phyloP scores from a whole-genome alignment of 2,797 vertebrate genomes.

The Xenentodon cancila region DNA sequence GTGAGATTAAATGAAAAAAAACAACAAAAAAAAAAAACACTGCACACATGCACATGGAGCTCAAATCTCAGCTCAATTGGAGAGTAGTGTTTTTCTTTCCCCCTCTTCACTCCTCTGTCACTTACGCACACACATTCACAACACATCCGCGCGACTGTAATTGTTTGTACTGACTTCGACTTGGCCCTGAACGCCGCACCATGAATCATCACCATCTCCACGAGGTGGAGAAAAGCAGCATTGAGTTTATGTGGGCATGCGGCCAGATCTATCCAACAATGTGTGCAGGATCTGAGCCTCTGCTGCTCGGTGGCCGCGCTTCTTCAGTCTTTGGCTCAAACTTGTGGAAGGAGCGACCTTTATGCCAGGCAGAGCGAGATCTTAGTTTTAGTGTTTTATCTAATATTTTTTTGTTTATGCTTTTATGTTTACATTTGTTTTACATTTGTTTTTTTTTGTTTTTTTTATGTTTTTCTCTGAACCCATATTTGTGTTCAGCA shows the following conservation, averaged over 20 bases:
- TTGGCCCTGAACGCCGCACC: conserved; percentile 32
- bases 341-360: too few relatives aligned
- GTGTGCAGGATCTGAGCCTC: too few relatives aligned
- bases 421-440: too few relatives aligned
- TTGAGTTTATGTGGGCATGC: conserved; percentile 57
- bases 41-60: conserved; percentile 31
- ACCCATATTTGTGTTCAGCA: too few relatives aligned
- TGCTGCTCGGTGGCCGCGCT: too few relatives aligned
- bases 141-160: conserved; percentile 51
- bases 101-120: conserved; percentile 14
- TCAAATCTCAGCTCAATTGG: conserved; percentile 27
- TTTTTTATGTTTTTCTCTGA: too few relatives aligned
- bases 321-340: too few relatives aligned
- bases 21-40: conserved; percentile 26
- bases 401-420: too few relatives aligned
- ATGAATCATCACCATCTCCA: conserved; percentile 54
- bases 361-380: too few relatives aligned
- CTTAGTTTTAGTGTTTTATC: too few relatives aligned
- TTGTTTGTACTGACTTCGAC: conserved; percentile 59
- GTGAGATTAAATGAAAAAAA: background rate
- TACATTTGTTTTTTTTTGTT: too few relatives aligned
- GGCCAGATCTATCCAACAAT: conserved; percentile 48
- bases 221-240: conserved; percentile 42
- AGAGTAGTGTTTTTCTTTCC: conserved; percentile 33
- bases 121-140: conserved; percentile 17